Conservation (phyloP, 1,140 invertebrate genomes). For the Choristoneura fumiferana region DNA sequence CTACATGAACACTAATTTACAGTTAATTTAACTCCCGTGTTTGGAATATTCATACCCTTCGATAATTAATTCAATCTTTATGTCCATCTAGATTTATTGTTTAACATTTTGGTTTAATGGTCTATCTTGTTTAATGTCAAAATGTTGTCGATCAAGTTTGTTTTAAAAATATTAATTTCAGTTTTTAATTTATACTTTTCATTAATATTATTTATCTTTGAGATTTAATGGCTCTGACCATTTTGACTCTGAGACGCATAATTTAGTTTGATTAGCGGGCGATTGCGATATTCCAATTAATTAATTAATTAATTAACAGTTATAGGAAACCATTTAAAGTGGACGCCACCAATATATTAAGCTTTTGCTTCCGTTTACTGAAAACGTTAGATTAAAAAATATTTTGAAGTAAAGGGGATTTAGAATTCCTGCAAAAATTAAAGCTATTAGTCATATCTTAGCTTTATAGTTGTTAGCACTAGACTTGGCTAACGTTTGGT, state of each 20-base stretch:
- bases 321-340: too few species aligned
- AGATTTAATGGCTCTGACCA: not conserved
- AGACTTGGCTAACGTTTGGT: not conserved
- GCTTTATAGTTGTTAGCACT: too few species aligned
- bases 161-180: not conserved
- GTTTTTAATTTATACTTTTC: not conserved
- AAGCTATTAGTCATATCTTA: too few species aligned
- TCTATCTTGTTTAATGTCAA: slow-evolving; percentile 5
- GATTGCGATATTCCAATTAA: too few species aligned
- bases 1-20: too few species aligned
- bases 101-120: not conserved
- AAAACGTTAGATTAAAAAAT: too few species aligned
- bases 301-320: too few species aligned
- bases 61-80: not conserved
- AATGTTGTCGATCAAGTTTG: slow-evolving; percentile 10
- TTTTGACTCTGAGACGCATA: not conserved
- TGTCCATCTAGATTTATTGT: not conserved
- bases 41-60: not conserved
- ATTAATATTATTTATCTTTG: not conserved
- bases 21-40: too few species aligned
- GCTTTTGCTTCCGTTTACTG: too few species aligned
- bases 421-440: too few species aligned
- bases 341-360: too few species aligned
- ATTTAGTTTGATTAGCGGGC: not conserved
- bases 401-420: too few species aligned